Conservation (phyloP, 2,113 vertebrate species). For the human region GRCh38 chr15:88335001-88335500, state of each 20-base stretch:
- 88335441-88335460: not conserved
- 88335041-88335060: not conserved
- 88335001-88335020: not conserved
- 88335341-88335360: not conserved
- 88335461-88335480: not conserved
- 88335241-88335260: accelerated
- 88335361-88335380: not conserved
- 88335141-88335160: not conserved
- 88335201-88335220: not conserved
- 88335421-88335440: not conserved
- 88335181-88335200: not conserved
- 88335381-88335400: accelerated
- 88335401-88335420: not conserved
- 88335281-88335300: too few relatives aligned
- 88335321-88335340: not conserved
- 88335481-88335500: not conserved
- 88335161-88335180: not conserved
- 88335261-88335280: not conserved
- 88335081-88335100: not conserved
- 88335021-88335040: not conserved
- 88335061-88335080: not conserved
- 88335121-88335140: not conserved
- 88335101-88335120: not conserved
- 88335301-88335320: not conserved
- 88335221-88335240: accelerated